These are phyloP conservation scores for Cosmopolites sordidus DNA, from an alignment of 2,888 invertebrate species.

Conservation along the genomic window DNA sequence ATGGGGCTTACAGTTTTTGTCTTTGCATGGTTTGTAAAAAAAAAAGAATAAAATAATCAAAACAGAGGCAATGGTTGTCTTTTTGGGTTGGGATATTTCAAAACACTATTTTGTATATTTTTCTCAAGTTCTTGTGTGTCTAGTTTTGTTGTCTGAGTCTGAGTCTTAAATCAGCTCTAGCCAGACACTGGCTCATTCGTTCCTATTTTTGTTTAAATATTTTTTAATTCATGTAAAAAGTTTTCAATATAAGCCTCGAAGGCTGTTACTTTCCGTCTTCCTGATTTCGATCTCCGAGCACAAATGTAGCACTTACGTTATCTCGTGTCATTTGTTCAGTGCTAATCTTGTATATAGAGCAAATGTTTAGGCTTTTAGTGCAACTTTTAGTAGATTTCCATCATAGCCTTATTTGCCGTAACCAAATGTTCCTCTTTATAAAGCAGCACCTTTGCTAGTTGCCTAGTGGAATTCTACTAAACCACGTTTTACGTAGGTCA, in stretches of 20 bases:
- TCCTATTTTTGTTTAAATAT: conserved; percentile 11
- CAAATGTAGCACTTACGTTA: conserved; percentile 34
- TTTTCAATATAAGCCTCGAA: conserved; percentile 31
- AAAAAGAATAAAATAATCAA: background rate
- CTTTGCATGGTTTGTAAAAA: conserved; percentile 37
- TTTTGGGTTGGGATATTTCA: conserved; percentile 45
- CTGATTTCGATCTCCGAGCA: conserved; percentile 48
- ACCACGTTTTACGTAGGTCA: too few relatives aligned
- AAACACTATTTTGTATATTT: conserved; percentile 13
- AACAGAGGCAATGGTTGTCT: conserved; percentile 34
- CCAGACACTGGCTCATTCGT: conserved; percentile 26
- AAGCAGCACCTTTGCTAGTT: conserved; percentile 19
- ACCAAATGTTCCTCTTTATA: conserved; percentile 21
- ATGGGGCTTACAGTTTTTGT: conserved; percentile 42
- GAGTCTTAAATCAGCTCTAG: conserved; percentile 10
- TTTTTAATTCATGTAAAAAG: conserved; percentile 9
- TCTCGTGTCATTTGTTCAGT: conserved; percentile 17
- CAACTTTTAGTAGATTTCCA: conserved; percentile 34
- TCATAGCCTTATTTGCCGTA: conserved; percentile 17
- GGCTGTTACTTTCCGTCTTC: conserved; percentile 45
- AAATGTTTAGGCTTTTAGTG: conserved; percentile 38
- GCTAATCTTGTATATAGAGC: conserved; percentile 36
- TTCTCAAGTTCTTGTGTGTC: background rate
- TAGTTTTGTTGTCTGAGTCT: conserved; percentile 10
- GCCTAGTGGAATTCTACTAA: conserved; percentile 32